Conservation (phyloP, 2,888 invertebrate genomes). For the Cyrtodaria siliqua region DNA sequence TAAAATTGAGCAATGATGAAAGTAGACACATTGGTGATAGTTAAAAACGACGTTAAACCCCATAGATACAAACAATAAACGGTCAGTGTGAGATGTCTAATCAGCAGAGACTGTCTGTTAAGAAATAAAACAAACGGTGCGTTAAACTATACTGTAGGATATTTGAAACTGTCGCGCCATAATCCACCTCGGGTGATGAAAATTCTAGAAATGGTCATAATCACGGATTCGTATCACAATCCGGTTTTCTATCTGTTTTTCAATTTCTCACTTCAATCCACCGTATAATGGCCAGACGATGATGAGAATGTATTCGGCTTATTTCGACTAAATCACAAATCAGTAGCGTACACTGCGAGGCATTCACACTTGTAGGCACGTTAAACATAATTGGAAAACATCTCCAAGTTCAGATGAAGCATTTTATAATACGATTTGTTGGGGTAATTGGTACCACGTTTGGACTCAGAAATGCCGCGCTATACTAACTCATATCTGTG, state of each 20-base stretch:
- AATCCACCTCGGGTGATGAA: not conserved
- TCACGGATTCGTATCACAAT: not conserved
- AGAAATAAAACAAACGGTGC: slow-evolving; percentile 3
- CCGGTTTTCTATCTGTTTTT: slow-evolving; percentile 36
- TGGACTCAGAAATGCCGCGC: not conserved
- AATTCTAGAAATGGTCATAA: not conserved
- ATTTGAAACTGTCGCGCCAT: not conserved
- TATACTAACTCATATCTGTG: not conserved
- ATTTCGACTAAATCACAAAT: slow-evolving; percentile 48
- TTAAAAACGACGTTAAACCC: no score
- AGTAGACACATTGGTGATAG: no score
- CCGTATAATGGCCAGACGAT: slow-evolving; percentile 56
- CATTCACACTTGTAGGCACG: slow-evolving; percentile 32
- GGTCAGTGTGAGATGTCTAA: no score
- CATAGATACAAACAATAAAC: no score
- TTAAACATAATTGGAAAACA: slow-evolving; percentile 46
- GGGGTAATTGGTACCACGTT: slow-evolving; percentile 25
- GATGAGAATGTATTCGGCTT: slow-evolving; percentile 39
- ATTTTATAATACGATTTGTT: slow-evolving; percentile 41
- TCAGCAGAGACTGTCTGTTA: not conserved
- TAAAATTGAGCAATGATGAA: no score
- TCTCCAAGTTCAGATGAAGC: slow-evolving; percentile 25
- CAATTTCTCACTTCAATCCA: slow-evolving; percentile 67
- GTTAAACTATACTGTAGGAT: not conserved
- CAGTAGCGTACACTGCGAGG: slow-evolving; percentile 21